Percentiles rank a stretch among this genome's conserved stretches.
phyloP scores from a whole-genome alignment of 2,888 invertebrate genomes.

The Monochamus alternatus region DNA sequence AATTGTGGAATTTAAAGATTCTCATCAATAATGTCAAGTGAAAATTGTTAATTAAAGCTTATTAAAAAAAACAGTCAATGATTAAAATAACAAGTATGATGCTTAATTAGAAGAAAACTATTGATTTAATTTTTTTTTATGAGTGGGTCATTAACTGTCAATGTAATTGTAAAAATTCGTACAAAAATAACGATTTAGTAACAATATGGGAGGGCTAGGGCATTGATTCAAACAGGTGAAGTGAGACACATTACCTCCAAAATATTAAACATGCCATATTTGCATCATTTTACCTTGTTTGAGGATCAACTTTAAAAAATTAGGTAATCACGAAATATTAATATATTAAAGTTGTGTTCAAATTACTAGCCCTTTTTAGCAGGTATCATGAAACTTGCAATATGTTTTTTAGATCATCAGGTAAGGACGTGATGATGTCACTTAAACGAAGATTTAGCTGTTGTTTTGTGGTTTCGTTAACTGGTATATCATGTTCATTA shows the following conservation, averaged over 20 bases:
- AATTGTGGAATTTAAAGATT: neutral
- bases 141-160: constrained; percentile 20
- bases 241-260: neutral
- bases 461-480: constrained; percentile 78
- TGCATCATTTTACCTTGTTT: constrained; percentile 21
- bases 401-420: constrained; percentile 90
- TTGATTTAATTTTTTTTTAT: neutral
- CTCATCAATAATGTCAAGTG: too few relatives aligned
- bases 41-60: too few relatives aligned
- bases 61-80: neutral
- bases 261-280: neutral
- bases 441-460: constrained; percentile 81
- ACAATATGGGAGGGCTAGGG: constrained; percentile 27
- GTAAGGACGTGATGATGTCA: constrained; percentile 86
- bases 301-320: constrained; percentile 21
- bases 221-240: constrained; percentile 20
- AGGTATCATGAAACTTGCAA: constrained; percentile 74
- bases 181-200: constrained; percentile 34
- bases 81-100: neutral
- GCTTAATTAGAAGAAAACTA: neutral
- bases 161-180: constrained; percentile 29
- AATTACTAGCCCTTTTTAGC: constrained; percentile 48
- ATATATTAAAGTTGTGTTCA: neutral
- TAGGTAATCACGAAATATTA: neutral
- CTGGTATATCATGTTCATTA: constrained; percentile 72